Evolutionary conservation across 2,113 vertebrate genomes (phyloP).

Genomic region (Piliocolobus tephrosceles): DNA sequence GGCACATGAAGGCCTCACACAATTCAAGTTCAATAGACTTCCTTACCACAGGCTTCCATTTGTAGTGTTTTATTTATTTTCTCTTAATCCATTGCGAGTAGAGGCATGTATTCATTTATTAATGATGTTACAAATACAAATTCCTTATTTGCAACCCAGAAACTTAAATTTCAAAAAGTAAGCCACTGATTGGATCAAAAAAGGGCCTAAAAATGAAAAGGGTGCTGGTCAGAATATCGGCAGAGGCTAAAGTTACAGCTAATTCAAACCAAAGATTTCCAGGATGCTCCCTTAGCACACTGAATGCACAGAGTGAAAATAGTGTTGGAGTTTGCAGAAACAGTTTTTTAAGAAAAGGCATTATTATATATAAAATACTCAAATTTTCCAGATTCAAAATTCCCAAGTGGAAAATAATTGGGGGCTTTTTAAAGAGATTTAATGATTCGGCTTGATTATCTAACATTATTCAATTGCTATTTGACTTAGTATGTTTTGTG

Average conservation of each 20-base stretch:
- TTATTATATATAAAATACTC: slow-evolving; percentile 14
- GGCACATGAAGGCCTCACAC: background rate
- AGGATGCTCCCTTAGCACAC: background rate
- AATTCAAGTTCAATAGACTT: background rate
- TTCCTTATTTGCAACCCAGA: slow-evolving; percentile 12
- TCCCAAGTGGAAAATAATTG: slow-evolving; percentile 48
- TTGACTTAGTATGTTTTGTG: background rate
- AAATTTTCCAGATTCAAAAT: slow-evolving; percentile 57
- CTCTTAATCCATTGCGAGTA: background rate
- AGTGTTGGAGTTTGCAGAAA: background rate
- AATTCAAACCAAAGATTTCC: background rate
- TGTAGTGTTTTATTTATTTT: background rate
- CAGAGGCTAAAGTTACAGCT: background rate
- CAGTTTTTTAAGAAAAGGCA: background rate
- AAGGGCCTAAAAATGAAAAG: background rate
- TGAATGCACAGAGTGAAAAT: background rate
- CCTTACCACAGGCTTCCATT: background rate
- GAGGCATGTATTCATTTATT: background rate
- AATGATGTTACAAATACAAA: background rate
- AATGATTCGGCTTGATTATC: slow-evolving; percentile 46
- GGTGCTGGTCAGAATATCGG: background rate
- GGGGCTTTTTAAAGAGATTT: slow-evolving; percentile 41
- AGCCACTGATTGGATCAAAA: background rate
- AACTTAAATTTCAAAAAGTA: background rate
- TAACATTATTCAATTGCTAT: background rate